Conservation (phyloP, 2,113 vertebrate genomes). For the Rhinogobius similis region DNA sequence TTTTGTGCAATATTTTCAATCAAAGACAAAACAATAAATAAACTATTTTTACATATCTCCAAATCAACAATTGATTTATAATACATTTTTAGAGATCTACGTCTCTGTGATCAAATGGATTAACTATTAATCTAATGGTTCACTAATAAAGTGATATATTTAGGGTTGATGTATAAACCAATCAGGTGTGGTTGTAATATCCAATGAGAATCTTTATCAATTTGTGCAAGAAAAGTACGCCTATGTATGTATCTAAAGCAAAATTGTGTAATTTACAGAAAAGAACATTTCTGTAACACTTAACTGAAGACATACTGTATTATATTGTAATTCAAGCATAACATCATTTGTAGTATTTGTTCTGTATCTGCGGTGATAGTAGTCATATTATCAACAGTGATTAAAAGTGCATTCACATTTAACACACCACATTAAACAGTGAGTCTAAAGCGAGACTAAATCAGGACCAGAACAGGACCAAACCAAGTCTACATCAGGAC, state of each 20-base stretch:
- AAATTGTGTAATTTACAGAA: not conserved
- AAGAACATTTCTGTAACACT: not conserved
- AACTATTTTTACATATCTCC: too few relatives aligned
- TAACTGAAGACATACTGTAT: too few relatives aligned
- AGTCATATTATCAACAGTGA: not conserved
- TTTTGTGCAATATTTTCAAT: too few relatives aligned
- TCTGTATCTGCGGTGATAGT: not conserved
- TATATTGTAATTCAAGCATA: too few relatives aligned
- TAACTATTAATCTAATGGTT: constrained; percentile 11
- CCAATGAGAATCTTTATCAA: not conserved
- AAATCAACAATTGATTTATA: too few relatives aligned
- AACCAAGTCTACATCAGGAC: not conserved
- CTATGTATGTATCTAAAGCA: too few relatives aligned
- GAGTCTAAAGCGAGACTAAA: not conserved
- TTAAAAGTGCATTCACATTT: too few relatives aligned
- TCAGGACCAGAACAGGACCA: not conserved
- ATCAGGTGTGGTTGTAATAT: too few relatives aligned
- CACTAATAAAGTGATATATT: not conserved
- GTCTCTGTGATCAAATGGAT: too few relatives aligned
- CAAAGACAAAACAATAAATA: too few relatives aligned
- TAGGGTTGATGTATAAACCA: not conserved
- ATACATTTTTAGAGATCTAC: too few relatives aligned
- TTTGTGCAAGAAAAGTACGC: not conserved
- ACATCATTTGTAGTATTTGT: not conserved
- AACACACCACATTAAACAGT: not conserved